phyloP scores from a whole-genome alignment of 2,888 invertebrate species.

The Diloba caeruleocephala region DNA sequence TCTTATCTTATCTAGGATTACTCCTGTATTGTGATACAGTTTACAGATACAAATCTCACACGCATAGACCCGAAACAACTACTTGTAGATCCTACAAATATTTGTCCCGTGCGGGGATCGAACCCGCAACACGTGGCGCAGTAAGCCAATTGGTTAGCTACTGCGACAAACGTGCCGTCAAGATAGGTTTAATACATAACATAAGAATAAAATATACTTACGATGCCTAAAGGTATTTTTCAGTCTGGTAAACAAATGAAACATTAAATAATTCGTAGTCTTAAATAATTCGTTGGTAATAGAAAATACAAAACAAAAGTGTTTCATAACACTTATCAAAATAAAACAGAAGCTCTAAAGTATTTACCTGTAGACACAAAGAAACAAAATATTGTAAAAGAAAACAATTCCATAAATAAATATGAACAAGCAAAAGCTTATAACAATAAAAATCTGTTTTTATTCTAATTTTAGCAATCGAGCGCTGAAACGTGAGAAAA shows the following conservation, averaged over 20 bases:
- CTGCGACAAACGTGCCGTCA: too few relatives aligned
- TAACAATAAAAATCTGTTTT: constrained; percentile 8
- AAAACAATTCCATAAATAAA: constrained; percentile 1
- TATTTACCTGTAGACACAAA: neutral
- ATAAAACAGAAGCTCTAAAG: neutral
- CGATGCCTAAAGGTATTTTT: too few relatives aligned
- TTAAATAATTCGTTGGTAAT: neutral
- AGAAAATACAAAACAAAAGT: neutral
- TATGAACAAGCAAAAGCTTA: constrained; percentile 2
- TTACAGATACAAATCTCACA: too few relatives aligned
- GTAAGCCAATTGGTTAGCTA: too few relatives aligned
- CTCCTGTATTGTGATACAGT: too few relatives aligned
- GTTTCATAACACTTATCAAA: neutral
- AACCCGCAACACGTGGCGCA: too few relatives aligned
- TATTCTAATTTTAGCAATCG: constrained; percentile 25
- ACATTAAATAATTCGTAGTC: neutral
- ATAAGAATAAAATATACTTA: too few relatives aligned
- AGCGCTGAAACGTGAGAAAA: constrained; percentile 24
- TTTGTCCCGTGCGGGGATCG: too few relatives aligned
- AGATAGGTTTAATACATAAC: too few relatives aligned
- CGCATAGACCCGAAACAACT: too few relatives aligned
- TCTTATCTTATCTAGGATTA: too few relatives aligned
- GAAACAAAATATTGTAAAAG: constrained; percentile 4
- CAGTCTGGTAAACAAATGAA: neutral
- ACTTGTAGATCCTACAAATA: too few relatives aligned